Evolutionary conservation across 2,888 invertebrate species (phyloP), one percentile per base, ranked within the genome.

Genomic region (Drosophila maculinotata): DNA sequence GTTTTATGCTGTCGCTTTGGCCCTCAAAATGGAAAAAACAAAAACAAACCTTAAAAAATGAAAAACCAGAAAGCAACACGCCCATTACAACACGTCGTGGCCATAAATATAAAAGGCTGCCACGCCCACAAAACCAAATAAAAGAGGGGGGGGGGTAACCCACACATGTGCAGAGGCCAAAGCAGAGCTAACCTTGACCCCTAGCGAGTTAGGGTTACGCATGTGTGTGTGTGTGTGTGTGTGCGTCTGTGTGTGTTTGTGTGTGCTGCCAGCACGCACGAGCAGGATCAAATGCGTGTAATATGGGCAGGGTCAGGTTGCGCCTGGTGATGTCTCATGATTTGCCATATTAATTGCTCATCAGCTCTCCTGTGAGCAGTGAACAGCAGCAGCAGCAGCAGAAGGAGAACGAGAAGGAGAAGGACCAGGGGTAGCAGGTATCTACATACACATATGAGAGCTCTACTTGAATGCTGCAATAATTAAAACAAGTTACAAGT

Each of bases 11-110:
- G 80, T 81, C 80, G 87, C 85, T 86, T 76, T 80, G 74, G 54
- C 56, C 58, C 63, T 76, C 62, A 63, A 76, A 76, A 66, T 75
- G 56, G 48, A 51, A 58, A 72, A 39, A 39, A 15, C 15, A 23
- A 49, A 62, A 51, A 52, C 33, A 56, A 41, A 51, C 23, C 33
- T 41, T 42, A 45, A 44, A 15, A 48, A 15, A 25, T 44, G 31
- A 38, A 49, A 66, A 65, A 60, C 52, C 52, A 44, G 60, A 57
- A 64, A 65, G 64, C 71, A 81, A 69, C 86, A 84, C 81, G 82
- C 82, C 85, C 81, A 87, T 85, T 84, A 81, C 79, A 75, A 81
- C 80, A 81, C 87, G 80, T 81, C 81, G 87, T 81, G 67, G 71
- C 65, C 74, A 86, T 86, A 86, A 80, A 80, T 80, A 80, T 80